These are phyloP conservation scores for Myxocyprinus asiaticus DNA, from an alignment of 2,113 vertebrate species.

Conservation along the genomic window DNA sequence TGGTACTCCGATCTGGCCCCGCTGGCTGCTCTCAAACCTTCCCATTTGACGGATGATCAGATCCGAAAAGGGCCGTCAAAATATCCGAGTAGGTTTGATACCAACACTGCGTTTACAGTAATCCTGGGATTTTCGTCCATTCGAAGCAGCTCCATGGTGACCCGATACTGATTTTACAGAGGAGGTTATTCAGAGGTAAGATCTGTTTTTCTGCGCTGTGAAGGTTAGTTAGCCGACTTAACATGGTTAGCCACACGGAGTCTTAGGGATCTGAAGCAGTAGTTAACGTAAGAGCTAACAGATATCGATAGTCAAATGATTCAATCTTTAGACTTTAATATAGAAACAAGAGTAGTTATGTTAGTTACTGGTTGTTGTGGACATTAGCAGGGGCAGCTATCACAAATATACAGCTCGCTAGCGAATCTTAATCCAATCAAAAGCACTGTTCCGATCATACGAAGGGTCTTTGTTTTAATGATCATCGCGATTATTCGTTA, in stretches of 20 bases:
- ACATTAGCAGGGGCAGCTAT: background rate
- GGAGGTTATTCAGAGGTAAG: slow-evolving; percentile 41
- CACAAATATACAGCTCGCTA: background rate
- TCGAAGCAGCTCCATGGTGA: slow-evolving; percentile 23
- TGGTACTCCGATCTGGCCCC: slow-evolving; percentile 1
- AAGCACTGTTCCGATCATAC: background rate
- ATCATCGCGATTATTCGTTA: background rate
- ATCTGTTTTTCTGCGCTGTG: slow-evolving; percentile 1
- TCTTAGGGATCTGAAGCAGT: background rate
- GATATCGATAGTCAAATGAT: background rate
- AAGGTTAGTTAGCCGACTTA: slow-evolving; percentile 25
- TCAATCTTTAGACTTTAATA: background rate
- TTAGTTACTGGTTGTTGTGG: background rate
- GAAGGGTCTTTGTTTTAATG: background rate
- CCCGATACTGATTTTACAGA: slow-evolving; percentile 13
- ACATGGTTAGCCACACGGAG: slow-evolving; percentile 9
- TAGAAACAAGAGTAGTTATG: background rate
- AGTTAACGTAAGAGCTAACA: background rate
- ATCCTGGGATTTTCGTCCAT: slow-evolving; percentile 4
- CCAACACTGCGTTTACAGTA: background rate
- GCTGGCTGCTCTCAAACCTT: slow-evolving; percentile 12
- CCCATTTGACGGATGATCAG: background rate
- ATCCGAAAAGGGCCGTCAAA: slow-evolving; percentile 2
- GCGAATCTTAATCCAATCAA: slow-evolving; percentile 21
- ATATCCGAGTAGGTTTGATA: background rate